Evolutionary conservation across 2,113 vertebrate species (phyloP), one percentile per base, ranked within the genome.

Genomic region (Leptocoma aspasia): DNA sequence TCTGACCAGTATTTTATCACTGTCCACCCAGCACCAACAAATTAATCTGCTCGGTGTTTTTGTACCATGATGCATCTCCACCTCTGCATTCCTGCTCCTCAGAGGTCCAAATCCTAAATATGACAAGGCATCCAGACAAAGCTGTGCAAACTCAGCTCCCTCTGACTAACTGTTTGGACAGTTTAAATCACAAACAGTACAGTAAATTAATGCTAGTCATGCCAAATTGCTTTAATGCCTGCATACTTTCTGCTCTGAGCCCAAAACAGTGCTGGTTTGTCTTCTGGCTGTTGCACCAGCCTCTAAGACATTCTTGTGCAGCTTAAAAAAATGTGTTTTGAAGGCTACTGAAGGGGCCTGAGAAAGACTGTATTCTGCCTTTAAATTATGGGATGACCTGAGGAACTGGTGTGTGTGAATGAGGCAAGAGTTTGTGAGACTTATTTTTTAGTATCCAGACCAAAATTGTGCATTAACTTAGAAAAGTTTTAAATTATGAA

Each of bases 131-230:
- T 60, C 44, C 53, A 90, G 79, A 85, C 44, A 86, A 90, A 92
- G 76, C 85, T 92, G 68, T 83, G 47, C 76, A 93, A 91, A 73
- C 59, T 86, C 64, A 83, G 52, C 64, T 78, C 76, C 0, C 3
- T 70, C 64, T 83, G 75, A 77, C 42, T 79, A 82, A 69, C 78
- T 95, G 71, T 94, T 97, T 96, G 69, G 92, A 89, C 93, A 96
- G 76, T 60, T 88, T 91, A 83, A 95, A 71, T 70, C 72, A 78
- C 82, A 94, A 96, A 95, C 91, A 93, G 33, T 28, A 8, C 3
- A 63, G 60, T 83, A 90, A 92, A 91, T 83, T 93, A 83, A 71
- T 15, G 28, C 18, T 88, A 49, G 52, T 64, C 59, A 49, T 17
- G 44, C 47, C 49, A 76, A 83, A 44, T 64, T 90, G 56, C 82